phyloP scores from a whole-genome alignment of 2,888 invertebrate species.

The Sinelater perroti region DNA sequence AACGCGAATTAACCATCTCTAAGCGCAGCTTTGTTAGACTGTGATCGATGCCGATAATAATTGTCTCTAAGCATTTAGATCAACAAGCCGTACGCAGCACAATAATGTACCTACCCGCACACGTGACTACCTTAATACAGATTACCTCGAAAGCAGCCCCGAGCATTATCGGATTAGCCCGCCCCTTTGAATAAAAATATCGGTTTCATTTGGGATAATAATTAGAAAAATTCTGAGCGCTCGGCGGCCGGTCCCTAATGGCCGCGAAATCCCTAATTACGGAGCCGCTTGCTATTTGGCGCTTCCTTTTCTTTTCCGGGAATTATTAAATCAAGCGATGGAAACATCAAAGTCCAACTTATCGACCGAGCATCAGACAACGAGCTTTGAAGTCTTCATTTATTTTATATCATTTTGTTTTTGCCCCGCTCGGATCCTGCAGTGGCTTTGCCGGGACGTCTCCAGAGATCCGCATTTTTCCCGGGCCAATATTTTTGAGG shows the following conservation, averaged over 20 bases:
- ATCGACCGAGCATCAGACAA: constrained; percentile 42
- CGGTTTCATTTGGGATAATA: constrained; percentile 29
- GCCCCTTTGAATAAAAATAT: constrained; percentile 5
- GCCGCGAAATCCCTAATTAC: constrained; percentile 42
- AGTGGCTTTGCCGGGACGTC: constrained; percentile 33
- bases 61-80: constrained; percentile 14
- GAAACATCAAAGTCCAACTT: constrained; percentile 42
- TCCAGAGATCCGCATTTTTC: constrained; percentile 24
- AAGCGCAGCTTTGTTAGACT: constrained; percentile 20
- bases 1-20: constrained; percentile 9
- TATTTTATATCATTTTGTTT: constrained; percentile 43
- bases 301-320: constrained; percentile 37
- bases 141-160: constrained; percentile 8
- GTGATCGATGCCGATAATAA: constrained; percentile 8
- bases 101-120: constrained; percentile 1
- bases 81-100: constrained; percentile 15
- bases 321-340: constrained; percentile 47
- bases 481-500: constrained; percentile 16
- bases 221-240: constrained; percentile 31
- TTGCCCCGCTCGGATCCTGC: constrained; percentile 38
- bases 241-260: constrained; percentile 35
- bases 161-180: constrained; percentile 9
- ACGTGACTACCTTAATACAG: neutral
- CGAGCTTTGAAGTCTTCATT: constrained; percentile 43
- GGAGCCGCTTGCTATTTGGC: constrained; percentile 38